Evolutionary conservation across 2,888 invertebrate species (phyloP).

Genomic region (Drosophila infuscata): DNA sequence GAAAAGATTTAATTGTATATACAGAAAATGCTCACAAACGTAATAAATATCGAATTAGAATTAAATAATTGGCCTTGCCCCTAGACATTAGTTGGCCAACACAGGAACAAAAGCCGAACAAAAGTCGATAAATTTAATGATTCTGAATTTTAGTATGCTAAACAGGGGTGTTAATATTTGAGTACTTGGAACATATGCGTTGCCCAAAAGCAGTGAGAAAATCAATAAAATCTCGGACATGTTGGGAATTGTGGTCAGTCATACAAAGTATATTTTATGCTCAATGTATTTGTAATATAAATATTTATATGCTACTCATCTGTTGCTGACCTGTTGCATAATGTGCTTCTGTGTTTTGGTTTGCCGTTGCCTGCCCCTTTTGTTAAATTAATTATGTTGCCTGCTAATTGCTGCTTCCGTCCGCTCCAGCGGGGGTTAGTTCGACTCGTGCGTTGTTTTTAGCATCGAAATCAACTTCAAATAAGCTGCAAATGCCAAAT

Average conservation of each 20-base stretch:
- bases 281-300: slow-evolving; percentile 33
- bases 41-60: background rate
- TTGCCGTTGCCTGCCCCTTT: slow-evolving; percentile 19
- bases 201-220: slow-evolving; percentile 36
- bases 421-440: slow-evolving; percentile 17
- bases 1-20: background rate
- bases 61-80: slow-evolving; percentile 2
- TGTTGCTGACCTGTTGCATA: slow-evolving; percentile 44
- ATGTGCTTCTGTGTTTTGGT: slow-evolving; percentile 1
- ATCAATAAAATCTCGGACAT: slow-evolving; percentile 40
- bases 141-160: slow-evolving; percentile 19
- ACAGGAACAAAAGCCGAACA: background rate
- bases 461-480: slow-evolving; percentile 37
- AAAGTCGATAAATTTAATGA: slow-evolving; percentile 14
- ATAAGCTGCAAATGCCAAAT: slow-evolving; percentile 20
- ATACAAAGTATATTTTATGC: background rate
- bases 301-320: slow-evolving; percentile 46
- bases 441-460: slow-evolving; percentile 5
- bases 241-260: slow-evolving; percentile 6
- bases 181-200: slow-evolving; percentile 46
- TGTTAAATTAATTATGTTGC: slow-evolving; percentile 53
- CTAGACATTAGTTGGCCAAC: background rate
- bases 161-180: slow-evolving; percentile 26
- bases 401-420: slow-evolving; percentile 55
- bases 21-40: background rate